Base-by-base conservation (phyloP, 2,113 vertebrate species). In the Cebidichthys violaceus region DNA sequence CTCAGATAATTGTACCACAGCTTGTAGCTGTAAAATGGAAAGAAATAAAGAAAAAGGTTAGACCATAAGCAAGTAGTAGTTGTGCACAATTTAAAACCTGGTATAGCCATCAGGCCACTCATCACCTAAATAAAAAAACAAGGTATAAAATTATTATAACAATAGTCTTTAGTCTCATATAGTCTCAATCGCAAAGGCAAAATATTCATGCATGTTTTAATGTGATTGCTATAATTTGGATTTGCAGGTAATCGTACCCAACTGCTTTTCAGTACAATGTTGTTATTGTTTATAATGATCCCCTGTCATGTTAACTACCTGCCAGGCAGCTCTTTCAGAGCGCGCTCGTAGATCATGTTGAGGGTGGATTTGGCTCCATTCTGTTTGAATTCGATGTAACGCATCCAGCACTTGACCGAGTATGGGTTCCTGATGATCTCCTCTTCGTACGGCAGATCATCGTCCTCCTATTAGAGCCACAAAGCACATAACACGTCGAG, bases 401-500 rank as follows among this genome's bases (percentile, higher is more conserved):
- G 96, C 90, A 97, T 96, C 97, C 97, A 98, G 86, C 97, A 98
- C 76, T 98, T 97, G 71, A 98, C 97, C 0, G 97, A 98, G 80
- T 97, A 98, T 0, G 97, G 97, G 87, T 98, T 98, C 55, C 97
- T 93, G 90, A 98, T 96, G 55, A 98, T 98, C 88, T 98, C 97
- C 83, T 98, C 97, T 89, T 98, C 97, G 9, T 98, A 98, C 3
- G 97, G 97, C 17, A 98, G 90, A 85, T 98, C 97, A 88, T 98
- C 97, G 52, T 98, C 97, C 54, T 98, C 97, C 97, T 98, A 76
- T 33, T 2, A 60, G 2, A 45, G 1, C 10, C 50, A 65, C 31
- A 82, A 55, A 72, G 17, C 9, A 77, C 15, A 75, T 6, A 13
- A 70, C 15, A 60, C 0, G 13, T 54, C 0, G 47, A n/a, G 0